Percentiles rank a stretch among this genome's conserved stretches.
These are phyloP conservation scores for Zaprionus bogoriensis DNA, from an alignment of 2,888 invertebrate genomes.

Conservation along the genomic window DNA sequence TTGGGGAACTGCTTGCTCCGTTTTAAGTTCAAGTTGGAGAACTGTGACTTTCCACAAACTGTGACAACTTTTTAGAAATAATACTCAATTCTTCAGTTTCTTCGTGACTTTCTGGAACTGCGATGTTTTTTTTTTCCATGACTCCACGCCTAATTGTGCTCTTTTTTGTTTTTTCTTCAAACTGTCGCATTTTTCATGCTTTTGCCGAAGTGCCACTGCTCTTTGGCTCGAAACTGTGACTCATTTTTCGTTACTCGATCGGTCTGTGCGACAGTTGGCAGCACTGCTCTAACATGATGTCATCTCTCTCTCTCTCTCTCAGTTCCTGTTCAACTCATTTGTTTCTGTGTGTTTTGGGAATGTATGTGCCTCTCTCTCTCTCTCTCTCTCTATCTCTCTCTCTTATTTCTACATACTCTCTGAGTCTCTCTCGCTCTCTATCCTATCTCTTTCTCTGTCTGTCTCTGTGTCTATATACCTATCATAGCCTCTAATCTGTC, in stretches of 20 bases:
- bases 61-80: background rate
- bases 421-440: background rate
- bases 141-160: no score
- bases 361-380: background rate
- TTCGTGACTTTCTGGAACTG: no score
- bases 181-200: background rate
- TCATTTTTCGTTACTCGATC: background rate
- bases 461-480: background rate
- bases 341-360: no score
- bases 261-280: slow-evolving; percentile 1
- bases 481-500: slow-evolving; percentile 3
- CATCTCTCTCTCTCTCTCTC: background rate
- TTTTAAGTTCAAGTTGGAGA: no score
- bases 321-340: no score
- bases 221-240: no score
- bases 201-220: background rate
- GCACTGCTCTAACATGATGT: background rate
- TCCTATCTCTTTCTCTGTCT: background rate
- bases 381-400: background rate
- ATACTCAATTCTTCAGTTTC: background rate
- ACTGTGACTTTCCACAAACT: background rate
- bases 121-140: no score
- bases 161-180: background rate
- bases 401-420: slow-evolving; percentile 1
- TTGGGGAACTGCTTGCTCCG: background rate